Evolutionary conservation across 2,797 vertebrate genomes (phyloP).

Genomic region (Gambusia yucatana): DNA sequence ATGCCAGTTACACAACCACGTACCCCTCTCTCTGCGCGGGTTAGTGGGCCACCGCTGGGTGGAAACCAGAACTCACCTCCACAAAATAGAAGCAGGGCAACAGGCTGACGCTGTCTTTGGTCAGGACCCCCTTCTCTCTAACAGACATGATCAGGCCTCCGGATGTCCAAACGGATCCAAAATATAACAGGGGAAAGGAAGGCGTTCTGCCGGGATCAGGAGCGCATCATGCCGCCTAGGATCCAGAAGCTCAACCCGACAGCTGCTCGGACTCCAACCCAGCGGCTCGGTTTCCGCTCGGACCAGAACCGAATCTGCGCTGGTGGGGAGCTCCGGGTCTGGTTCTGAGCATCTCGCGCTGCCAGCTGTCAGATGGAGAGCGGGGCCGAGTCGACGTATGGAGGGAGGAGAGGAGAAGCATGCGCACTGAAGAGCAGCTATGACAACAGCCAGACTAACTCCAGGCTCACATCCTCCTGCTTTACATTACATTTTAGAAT

Average conservation of each 20-base stretch:
- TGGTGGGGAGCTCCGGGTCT: slow-evolving; percentile 10
- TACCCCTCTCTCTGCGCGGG: no score
- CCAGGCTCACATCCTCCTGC: not conserved
- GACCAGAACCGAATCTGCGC: not conserved
- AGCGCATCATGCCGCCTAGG: slow-evolving; percentile 57
- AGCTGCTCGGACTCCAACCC: slow-evolving; percentile 8
- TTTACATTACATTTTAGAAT: no score
- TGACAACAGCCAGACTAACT: not conserved
- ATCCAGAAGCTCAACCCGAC: slow-evolving; percentile 6
- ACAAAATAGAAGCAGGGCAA: slow-evolving; percentile 98
- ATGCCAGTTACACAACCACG: not conserved
- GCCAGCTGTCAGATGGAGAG: slow-evolving; percentile 31
- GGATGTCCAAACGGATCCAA: slow-evolving; percentile 35
- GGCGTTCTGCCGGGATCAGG: slow-evolving; percentile 63
- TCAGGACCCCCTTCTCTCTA: slow-evolving; percentile 86
- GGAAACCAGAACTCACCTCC: slow-evolving; percentile 84
- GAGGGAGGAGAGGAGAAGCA: slow-evolving; percentile 48
- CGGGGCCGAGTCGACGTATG: not conserved
- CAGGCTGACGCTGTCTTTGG: slow-evolving; percentile 95
- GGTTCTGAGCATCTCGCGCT: slow-evolving; percentile 28
- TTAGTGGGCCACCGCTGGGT: not conserved
- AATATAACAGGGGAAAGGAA: slow-evolving; percentile 25
- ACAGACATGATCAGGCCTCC: slow-evolving; percentile 85
- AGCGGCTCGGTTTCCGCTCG: not conserved
- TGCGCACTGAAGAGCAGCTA: slow-evolving; percentile 50